Evolutionary conservation across 2,888 invertebrate species (phyloP).

Genomic region (Leptopilina drosophilae): DNA sequence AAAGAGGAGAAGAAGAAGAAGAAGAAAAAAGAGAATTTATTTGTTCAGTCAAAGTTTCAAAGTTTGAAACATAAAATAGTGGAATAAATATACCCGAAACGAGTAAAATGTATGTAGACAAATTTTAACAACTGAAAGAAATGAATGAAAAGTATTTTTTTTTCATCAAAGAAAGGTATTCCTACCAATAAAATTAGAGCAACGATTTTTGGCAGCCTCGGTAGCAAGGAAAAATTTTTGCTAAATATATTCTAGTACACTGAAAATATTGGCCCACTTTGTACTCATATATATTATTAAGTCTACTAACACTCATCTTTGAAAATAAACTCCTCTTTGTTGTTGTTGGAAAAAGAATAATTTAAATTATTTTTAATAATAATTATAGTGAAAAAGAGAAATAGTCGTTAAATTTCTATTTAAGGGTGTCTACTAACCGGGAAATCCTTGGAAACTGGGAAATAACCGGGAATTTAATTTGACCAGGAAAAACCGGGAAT

Average conservation of each 20-base stretch:
- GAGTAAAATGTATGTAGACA: too few relatives aligned
- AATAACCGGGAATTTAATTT: too few relatives aligned
- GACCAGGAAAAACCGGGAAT: too few relatives aligned
- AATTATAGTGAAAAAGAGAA: too few relatives aligned
- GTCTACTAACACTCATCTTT: constrained; percentile 15
- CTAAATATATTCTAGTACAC: constrained; percentile 37
- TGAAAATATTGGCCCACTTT: constrained; percentile 32
- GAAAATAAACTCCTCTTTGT: background rate
- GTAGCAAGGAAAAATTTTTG: constrained; percentile 20
- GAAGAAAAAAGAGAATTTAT: background rate
- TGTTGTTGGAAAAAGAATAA: background rate
- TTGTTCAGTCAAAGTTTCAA: constrained; percentile 4
- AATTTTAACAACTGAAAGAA: too few relatives aligned
- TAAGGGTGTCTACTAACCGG: too few relatives aligned
- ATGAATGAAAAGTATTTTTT: background rate
- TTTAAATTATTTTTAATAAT: background rate
- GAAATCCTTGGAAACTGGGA: too few relatives aligned
- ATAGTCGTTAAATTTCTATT: too few relatives aligned
- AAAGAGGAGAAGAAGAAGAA: background rate
- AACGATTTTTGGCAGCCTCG: constrained; percentile 25
- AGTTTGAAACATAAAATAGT: background rate
- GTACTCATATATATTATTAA: constrained; percentile 6
- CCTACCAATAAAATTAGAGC: constrained; percentile 7
- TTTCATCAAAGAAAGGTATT: background rate
- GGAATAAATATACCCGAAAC: too few relatives aligned